phyloP scores from a whole-genome alignment of 2,797 vertebrate genomes.

The Catharus ustulatus region DNA sequence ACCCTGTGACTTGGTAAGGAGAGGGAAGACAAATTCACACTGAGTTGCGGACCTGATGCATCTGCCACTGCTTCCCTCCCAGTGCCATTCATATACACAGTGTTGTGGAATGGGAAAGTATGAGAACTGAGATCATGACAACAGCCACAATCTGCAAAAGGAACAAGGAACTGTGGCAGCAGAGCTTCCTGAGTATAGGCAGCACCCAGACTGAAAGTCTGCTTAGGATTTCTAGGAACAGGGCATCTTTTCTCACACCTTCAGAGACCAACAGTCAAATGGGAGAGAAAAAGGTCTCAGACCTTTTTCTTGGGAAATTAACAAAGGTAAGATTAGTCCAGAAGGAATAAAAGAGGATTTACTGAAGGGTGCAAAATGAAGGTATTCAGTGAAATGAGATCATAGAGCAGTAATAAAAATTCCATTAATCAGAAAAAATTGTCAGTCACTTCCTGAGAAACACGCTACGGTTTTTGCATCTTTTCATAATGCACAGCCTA shows the following conservation, averaged over 20 bases:
- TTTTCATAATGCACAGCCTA: slow-evolving; percentile 47
- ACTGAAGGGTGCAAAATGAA: background rate
- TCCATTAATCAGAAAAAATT: background rate
- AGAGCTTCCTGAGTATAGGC: background rate
- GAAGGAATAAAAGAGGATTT: background rate
- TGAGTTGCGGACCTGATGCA: background rate
- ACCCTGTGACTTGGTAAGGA: background rate
- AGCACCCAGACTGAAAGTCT: background rate
- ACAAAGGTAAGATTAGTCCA: background rate
- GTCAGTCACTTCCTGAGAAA: slow-evolving; percentile 14
- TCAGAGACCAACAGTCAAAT: background rate
- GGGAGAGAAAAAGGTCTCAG: background rate
- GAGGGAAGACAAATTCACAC: background rate
- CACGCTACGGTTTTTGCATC: background rate
- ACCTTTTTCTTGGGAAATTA: background rate
- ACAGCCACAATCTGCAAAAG: background rate
- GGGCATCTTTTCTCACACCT: background rate
- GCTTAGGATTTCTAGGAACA: background rate
- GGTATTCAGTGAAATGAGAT: slow-evolving; percentile 15
- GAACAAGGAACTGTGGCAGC: background rate
- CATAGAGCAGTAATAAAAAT: slow-evolving; percentile 1
- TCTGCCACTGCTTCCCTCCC: background rate
- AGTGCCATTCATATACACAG: background rate
- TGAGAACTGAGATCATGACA: rapidly evolving
- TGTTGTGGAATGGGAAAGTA: background rate